phyloP scores from a whole-genome alignment of 1,140 invertebrate genomes.

The Riptortus pedestris region DNA sequence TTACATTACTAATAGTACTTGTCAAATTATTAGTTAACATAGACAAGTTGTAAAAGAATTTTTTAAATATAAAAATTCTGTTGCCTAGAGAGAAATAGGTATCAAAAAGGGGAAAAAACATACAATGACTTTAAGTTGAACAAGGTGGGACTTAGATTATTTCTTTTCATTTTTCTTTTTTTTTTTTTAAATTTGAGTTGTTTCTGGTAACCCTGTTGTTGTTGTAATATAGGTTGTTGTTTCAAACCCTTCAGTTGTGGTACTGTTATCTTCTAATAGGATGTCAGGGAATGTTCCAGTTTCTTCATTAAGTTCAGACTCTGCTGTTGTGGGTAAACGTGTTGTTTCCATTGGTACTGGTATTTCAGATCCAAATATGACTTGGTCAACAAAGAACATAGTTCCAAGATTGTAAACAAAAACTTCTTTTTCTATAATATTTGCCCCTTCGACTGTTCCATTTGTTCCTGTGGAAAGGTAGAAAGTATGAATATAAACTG shows the following conservation, averaged over 20 bases:
- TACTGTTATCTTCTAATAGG: conserved; percentile 24
- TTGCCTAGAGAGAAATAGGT: too few relatives aligned
- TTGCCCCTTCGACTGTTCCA: conserved; percentile 44
- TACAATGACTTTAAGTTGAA: too few relatives aligned
- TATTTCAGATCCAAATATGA: conserved; percentile 39
- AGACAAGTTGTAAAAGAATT: too few relatives aligned
- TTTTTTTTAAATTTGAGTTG: conserved; percentile 1
- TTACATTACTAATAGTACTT: too few relatives aligned
- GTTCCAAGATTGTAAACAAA: conserved; percentile 52
- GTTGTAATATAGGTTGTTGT: neutral
- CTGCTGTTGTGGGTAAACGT: neutral
- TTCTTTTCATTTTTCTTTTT: too few relatives aligned
- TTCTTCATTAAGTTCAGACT: conserved; percentile 24
- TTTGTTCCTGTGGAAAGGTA: conserved; percentile 28
- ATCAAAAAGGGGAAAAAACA: too few relatives aligned
- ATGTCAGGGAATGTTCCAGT: conserved; percentile 27
- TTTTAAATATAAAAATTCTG: too few relatives aligned
- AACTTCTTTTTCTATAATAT: conserved; percentile 47
- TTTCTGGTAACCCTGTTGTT: conserved; percentile 12
- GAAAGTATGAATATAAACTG: neutral
- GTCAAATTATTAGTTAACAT: too few relatives aligned
- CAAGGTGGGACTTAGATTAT: too few relatives aligned
- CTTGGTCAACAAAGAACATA: conserved; percentile 49
- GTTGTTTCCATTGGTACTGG: conserved; percentile 22
- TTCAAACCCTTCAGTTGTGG: neutral